A percentile compares a stretch with the other conserved stretches of the same genome.
Evolutionary conservation across 1,140 invertebrate species (phyloP).

Genomic region (Zaprionus tsacasi): DNA sequence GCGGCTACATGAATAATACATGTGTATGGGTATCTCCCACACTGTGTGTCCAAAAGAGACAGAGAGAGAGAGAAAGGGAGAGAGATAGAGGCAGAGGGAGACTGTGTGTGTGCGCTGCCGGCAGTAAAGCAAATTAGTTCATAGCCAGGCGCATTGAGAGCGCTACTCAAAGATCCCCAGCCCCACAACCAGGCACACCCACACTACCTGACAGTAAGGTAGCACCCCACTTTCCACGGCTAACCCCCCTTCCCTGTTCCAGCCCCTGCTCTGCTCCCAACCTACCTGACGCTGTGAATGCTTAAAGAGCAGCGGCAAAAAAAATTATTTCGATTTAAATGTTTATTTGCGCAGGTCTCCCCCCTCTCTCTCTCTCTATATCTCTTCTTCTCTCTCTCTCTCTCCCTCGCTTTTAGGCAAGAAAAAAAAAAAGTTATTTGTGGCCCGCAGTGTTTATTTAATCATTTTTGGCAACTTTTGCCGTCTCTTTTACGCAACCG

Average conservation of each 20-base stretch:
- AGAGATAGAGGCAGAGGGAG: not conserved
- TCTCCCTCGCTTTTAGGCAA: conserved; percentile 8
- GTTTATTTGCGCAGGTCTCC: conserved; percentile 59
- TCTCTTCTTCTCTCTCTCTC: conserved; percentile 13
- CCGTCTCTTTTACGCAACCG: not conserved
- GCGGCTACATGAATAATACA: conserved; percentile 78
- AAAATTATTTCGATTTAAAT: conserved; percentile 72
- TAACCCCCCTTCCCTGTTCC: not conserved
- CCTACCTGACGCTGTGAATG: not conserved
- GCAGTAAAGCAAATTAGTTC: conserved; percentile 77
- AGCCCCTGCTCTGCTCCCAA: not conserved
- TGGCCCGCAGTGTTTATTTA: conserved; percentile 65
- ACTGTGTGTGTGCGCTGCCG: conserved; percentile 51
- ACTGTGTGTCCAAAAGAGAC: conserved; percentile 11
- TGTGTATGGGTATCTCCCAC: conserved; percentile 23
- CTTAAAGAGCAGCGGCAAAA: not conserved
- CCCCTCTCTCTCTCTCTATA: not conserved
- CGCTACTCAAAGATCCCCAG: conserved; percentile 57
- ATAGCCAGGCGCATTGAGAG: conserved; percentile 60
- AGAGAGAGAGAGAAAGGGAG: not conserved
- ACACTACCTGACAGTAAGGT: not conserved
- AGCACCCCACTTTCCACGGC: no score
- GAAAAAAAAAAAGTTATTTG: conserved; percentile 38
- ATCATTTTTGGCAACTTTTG: conserved; percentile 34
- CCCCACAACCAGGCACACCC: not conserved